Conservation (phyloP, 2,888 invertebrate genomes). For the Hesperia comma region DNA sequence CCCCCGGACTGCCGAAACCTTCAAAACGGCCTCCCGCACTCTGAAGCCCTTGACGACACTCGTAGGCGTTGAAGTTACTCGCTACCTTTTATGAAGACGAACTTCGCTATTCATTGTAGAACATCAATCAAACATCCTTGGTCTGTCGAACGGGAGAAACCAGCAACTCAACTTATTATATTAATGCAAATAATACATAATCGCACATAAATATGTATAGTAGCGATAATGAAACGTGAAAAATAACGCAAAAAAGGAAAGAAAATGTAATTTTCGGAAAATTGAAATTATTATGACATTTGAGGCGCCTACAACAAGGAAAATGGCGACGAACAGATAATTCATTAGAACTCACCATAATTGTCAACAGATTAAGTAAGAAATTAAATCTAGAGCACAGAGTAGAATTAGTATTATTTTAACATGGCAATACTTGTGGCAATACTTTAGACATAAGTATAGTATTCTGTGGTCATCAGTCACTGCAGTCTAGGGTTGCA, state of each 20-base stretch:
- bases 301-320: slow-evolving; percentile 83
- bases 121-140: slow-evolving; percentile 76
- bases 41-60: slow-evolving; percentile 52
- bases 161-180: slow-evolving; percentile 53
- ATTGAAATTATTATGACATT: slow-evolving; percentile 83
- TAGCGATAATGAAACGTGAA: slow-evolving; percentile 58
- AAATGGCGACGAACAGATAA: slow-evolving; percentile 71
- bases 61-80: slow-evolving; percentile 67
- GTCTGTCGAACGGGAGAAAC: slow-evolving; percentile 65
- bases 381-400: background rate
- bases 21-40: slow-evolving; percentile 52
- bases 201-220: slow-evolving; percentile 54
- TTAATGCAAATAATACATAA: slow-evolving; percentile 54
- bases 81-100: slow-evolving; percentile 75
- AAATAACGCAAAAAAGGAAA: slow-evolving; percentile 74
- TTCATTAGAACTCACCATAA: slow-evolving; percentile 8
- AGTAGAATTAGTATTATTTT: background rate
- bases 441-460: no score
- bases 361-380: slow-evolving; percentile 9
- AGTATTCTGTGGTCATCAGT: no score
- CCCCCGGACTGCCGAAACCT: slow-evolving; percentile 40
- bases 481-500: no score
- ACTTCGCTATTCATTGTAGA: slow-evolving; percentile 71
- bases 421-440: no score
- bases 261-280: slow-evolving; percentile 73